phyloP scores from a whole-genome alignment of 2,797 vertebrate genomes.

The Babyrousa celebensis region DNA sequence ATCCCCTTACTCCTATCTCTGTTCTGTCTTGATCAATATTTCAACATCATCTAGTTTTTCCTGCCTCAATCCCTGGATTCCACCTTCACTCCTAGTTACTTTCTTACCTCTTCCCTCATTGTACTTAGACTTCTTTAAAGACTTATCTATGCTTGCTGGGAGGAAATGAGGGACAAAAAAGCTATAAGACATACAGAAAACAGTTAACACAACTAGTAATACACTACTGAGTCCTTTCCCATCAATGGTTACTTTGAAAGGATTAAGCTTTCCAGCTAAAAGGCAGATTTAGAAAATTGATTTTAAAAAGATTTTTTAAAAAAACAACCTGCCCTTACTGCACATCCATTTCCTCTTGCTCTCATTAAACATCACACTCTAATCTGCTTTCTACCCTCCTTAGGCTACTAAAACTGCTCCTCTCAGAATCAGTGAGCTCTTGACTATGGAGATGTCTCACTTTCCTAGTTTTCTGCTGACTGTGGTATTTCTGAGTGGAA shows the following conservation, averaged over 20 bases:
- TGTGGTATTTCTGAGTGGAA: background rate
- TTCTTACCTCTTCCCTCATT: background rate
- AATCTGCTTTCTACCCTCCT: background rate
- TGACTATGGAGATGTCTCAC: background rate
- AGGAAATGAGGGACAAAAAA: background rate
- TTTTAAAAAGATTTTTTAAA: background rate
- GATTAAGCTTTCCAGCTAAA: conserved; percentile 7
- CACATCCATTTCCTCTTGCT: background rate
- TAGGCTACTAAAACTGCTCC: background rate
- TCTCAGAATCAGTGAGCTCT: background rate
- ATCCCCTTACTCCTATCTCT: background rate
- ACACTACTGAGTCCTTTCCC: background rate
- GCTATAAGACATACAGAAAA: background rate
- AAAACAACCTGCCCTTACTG: background rate
- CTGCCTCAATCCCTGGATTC: background rate
- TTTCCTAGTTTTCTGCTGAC: background rate
- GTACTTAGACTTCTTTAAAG: conserved; percentile 38
- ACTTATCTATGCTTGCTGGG: background rate
- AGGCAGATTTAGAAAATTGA: conserved; percentile 7
- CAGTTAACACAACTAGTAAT: background rate
- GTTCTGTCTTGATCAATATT: conserved; percentile 52
- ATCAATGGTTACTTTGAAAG: conserved; percentile 27
- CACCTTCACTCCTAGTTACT: background rate
- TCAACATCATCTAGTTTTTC: conserved; percentile 10
- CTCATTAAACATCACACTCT: background rate